These are phyloP conservation scores for Steatocranus sp. DNA, from an alignment of 2,797 vertebrate genomes.

Conservation along the genomic window DNA sequence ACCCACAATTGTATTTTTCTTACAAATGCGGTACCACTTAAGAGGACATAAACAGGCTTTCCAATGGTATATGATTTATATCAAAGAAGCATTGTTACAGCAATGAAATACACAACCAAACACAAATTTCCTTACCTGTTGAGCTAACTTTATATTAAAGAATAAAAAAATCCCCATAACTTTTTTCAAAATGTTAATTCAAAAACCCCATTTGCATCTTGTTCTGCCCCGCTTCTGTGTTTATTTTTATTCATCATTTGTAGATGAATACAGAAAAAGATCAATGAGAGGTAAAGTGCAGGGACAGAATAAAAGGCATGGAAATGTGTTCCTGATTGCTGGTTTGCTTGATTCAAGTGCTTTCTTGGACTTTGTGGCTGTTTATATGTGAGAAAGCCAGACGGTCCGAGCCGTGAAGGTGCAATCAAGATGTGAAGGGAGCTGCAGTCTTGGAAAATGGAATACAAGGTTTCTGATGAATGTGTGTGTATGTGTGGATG, in stretches of 20 bases:
- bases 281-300: background rate
- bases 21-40: background rate
- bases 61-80: background rate
- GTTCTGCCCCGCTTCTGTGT: background rate
- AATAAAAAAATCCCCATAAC: background rate
- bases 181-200: fast-evolving
- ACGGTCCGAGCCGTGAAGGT: background rate
- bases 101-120: background rate
- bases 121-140: background rate
- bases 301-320: constrained; percentile 2
- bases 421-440: background rate
- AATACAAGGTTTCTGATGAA: background rate
- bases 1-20: background rate
- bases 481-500: background rate
- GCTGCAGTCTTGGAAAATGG: background rate
- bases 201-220: background rate
- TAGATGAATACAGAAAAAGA: constrained; percentile 9
- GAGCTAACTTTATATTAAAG: background rate
- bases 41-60: background rate
- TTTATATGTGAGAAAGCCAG: background rate
- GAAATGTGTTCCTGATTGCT: constrained; percentile 8
- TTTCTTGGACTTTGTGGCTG: background rate
- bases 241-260: constrained; percentile 4
- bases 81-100: background rate
- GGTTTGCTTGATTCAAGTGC: background rate